These are phyloP conservation scores for Clinocottus analis DNA, from an alignment of 2,113 vertebrate genomes.

Conservation along the genomic window DNA sequence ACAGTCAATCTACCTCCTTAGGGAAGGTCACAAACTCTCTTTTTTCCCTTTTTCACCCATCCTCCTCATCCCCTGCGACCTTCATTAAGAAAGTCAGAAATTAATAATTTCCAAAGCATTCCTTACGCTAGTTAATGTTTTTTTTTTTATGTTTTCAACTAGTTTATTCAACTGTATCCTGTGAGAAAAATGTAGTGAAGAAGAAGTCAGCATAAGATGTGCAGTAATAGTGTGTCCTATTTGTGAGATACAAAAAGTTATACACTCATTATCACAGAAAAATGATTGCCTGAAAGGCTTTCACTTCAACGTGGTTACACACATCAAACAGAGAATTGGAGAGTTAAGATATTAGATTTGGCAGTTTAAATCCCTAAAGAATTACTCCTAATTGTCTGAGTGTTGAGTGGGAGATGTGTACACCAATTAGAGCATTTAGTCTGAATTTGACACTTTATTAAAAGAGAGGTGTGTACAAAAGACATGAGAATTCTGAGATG, in stretches of 20 bases:
- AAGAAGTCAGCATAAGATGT: neutral
- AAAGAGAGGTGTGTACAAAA: neutral
- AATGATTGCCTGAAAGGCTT: slow-evolving; percentile 54
- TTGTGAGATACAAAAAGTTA: slow-evolving; percentile 23
- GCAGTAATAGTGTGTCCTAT: slow-evolving; percentile 4
- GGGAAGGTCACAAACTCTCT: slow-evolving; percentile 37
- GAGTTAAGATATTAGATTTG: slow-evolving; percentile 35
- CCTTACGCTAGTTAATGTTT: neutral
- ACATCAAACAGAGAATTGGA: slow-evolving; percentile 41
- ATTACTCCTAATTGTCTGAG: slow-evolving; percentile 17
- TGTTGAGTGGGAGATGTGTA: slow-evolving; percentile 11
- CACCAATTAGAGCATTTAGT: slow-evolving; percentile 16
- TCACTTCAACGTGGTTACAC: slow-evolving; percentile 55
- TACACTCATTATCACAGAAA: slow-evolving; percentile 38
- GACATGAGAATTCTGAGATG: neutral
- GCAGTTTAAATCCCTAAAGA: slow-evolving; percentile 19
- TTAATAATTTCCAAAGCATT: slow-evolving; percentile 6
- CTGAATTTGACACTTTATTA: neutral
- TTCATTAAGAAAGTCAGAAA: slow-evolving; percentile 1
- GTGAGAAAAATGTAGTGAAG: neutral
- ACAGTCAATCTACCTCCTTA: slow-evolving; percentile 50
- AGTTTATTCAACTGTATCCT: neutral
- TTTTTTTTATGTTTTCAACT: neutral
- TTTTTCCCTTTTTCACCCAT: neutral
- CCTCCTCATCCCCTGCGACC: slow-evolving; percentile 7